A percentile compares a stretch with the other conserved stretches of the same genome.
These are phyloP conservation scores for Lathronympha strigana DNA, from an alignment of 2,888 invertebrate genomes.

Conservation along the genomic window DNA sequence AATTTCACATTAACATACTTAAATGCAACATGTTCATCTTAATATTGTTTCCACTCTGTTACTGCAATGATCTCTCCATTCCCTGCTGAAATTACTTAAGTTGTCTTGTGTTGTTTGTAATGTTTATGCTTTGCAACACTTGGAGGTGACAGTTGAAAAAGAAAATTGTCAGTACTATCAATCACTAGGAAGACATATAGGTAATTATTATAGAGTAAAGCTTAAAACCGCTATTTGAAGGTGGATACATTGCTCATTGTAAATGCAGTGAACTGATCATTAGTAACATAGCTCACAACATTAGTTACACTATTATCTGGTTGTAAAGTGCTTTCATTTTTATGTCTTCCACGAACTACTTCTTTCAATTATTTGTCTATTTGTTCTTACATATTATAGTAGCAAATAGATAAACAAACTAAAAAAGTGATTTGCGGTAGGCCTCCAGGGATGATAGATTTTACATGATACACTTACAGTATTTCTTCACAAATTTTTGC, in stretches of 20 bases:
- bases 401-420: too few species aligned
- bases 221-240: neutral
- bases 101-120: neutral
- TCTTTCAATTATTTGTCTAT: too few species aligned
- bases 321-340: too few species aligned
- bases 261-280: neutral
- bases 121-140: neutral
- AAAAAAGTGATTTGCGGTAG: too few species aligned
- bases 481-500: too few species aligned
- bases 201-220: neutral
- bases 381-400: too few species aligned
- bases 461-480: too few species aligned
- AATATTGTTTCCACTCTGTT: conserved; percentile 16
- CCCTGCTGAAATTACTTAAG: conserved; percentile 11
- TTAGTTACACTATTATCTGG: too few species aligned
- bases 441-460: too few species aligned
- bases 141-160: neutral
- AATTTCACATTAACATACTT: conserved; percentile 74
- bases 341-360: too few species aligned
- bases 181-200: neutral
- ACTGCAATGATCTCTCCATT: conserved; percentile 28
- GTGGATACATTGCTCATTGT: neutral
- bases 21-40: conserved; percentile 18
- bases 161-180: neutral
- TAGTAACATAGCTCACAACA: neutral